Evolutionary conservation across 2,113 vertebrate genomes (phyloP), one percentile per base, ranked within the genome.

Genomic region (Dicentrarchus labrax): DNA sequence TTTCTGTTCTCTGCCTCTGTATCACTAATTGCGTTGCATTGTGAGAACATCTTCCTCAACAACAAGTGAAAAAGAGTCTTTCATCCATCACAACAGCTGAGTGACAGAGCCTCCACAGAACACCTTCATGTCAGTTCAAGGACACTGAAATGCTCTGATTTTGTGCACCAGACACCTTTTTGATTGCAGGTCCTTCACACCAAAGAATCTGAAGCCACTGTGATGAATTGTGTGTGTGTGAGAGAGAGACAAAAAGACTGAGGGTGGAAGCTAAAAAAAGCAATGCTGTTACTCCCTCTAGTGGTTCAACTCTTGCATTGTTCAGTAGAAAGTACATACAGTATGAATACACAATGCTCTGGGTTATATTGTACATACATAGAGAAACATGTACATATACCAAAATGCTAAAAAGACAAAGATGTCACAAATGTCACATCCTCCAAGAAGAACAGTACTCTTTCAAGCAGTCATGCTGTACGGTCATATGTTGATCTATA

Each of bases 201-300:
- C 1, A 12, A 78, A 51, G 47, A 62, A 54, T 19, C 67, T 38
- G 17, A 61, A 78, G 21, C 12, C 16, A 15, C 11, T n/a, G 45
- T 8, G 53, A 24, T 21, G 9, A 50, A 39, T 0, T n/a, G 1
- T 48, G 11, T 73, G 61, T 43, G 48, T 19, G 21, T n/a, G 50
- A 38, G 48, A 4, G 15, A 41, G 19, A 43, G 61, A 41, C 0
- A 4, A 3, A 22, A 4, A 45, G 17, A 38, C 30, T 10, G 36
- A 21, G 22, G 45, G 30, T 43, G n/a, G 16, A 50, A 38, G 1
- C 45, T 30, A 4, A 6, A 5, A 82, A 86, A 81, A 83, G 45
- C 86, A 38, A 62, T 43, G 64, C 68, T 87, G 17, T 30, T 50
- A 2, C 86, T 54, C 88, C 88, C 86, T 89, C 90, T 92, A 85